Base-by-base conservation (phyloP, 2,797 vertebrate genomes). In the Columba guinea region DNA sequence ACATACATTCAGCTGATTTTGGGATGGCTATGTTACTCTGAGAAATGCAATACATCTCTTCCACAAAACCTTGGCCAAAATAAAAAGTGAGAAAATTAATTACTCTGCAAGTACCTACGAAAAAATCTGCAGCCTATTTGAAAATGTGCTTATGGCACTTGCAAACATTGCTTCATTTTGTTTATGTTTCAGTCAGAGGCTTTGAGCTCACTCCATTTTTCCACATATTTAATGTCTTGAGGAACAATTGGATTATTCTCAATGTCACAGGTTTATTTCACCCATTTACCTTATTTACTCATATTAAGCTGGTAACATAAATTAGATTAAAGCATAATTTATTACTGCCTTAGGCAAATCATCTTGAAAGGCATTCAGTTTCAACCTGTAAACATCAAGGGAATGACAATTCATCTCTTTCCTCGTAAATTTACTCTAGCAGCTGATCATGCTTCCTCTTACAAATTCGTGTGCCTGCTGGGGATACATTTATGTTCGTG, bases 221-320 rank as follows among this genome's bases (percentile, higher is more conserved):
- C 67, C 48, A 80, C 35, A 58, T 77, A 89, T 49, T 90, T 73
- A 84, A 86, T 69, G 26, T 56, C 63, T 78, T 67, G 48, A 39
- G 19, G 60, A 96, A 90, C n/a, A 90, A 63, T 6, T 58, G 27
- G 59, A 90, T 79, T 90, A 74, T 78, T 87, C 58, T 91, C 90
- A 86, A 76, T 91, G 90, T 94, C 91, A 91, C 12, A 34, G 41
- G 87, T 91, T 94, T 87, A 70, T 86, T 95, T 91, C 74, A 81
- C 69, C 44, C 77, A 69, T 90, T 91, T 93, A 79, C 89, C 79
- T 89, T 89, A 95, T 90, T 93, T 94, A 80, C 51, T 76, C 55
- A n/a, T 51, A 79, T 73, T 82, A 93, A 91, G 7, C 19, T 52
- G 49, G 56, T 71, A 84, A 86, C 62, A 77, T 70, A 92, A 84